Conservation (phyloP, 2,888 invertebrate genomes). For the Drosophila robusta region DNA sequence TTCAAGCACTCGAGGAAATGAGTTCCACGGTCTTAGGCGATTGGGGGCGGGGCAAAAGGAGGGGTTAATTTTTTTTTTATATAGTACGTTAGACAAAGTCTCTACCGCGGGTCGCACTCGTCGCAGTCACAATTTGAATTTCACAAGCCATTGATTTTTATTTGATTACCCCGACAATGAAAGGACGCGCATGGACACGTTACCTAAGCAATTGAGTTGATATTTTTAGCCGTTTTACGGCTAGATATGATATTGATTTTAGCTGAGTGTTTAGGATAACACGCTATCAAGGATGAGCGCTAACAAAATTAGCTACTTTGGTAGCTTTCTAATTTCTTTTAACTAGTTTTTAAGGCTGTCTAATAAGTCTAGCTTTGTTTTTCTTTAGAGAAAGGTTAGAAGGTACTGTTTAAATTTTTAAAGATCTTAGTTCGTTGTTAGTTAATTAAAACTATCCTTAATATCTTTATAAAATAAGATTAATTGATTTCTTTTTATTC, state of each 20-base stretch:
- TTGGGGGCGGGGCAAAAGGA: not conserved
- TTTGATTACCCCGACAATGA: conserved; percentile 78
- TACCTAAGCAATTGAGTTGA: conserved; percentile 32
- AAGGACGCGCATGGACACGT: conserved; percentile 56
- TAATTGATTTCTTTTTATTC: too few species aligned
- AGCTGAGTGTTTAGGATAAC: too few species aligned
- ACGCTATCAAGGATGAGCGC: not conserved
- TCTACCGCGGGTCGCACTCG: conserved; percentile 29
- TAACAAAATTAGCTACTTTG: not conserved
- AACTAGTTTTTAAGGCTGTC: too few species aligned
- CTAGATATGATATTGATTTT: not conserved
- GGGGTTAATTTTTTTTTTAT: not conserved
- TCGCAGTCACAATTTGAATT: conserved; percentile 75
- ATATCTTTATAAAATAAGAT: too few species aligned
- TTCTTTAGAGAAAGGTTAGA: too few species aligned
- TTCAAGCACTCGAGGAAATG: conserved; percentile 60
- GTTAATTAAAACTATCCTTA: too few species aligned
- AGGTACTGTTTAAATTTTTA: too few species aligned
- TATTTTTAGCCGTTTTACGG: conserved; percentile 17
- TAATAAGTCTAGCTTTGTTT: too few species aligned
- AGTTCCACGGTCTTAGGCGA: conserved; percentile 26
- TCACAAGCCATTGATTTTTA: conserved; percentile 80
- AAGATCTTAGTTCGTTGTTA: too few species aligned
- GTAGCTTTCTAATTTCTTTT: too few species aligned
- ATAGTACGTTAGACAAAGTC: conserved; percentile 39